Evolutionary conservation across 23 tunicate genomes (phyloP), one percentile per base, ranked within the genome.

Genomic region (Styela clava): DNA sequence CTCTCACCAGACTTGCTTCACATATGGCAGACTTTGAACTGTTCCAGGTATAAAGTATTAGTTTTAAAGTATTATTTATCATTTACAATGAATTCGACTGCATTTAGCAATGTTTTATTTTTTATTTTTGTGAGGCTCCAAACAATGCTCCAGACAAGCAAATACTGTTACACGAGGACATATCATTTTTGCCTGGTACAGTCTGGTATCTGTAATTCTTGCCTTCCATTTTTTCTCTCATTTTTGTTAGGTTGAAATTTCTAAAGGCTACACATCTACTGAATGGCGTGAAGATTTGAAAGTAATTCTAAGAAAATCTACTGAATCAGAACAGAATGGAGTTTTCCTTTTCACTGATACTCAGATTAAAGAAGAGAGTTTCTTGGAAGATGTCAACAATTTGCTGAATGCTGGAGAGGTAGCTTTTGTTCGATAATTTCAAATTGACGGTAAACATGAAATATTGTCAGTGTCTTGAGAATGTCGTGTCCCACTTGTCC

Each of bases 211-310:
- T n/a, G n/a, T n/a, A n/a, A n/a, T n/a, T n/a, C n/a, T n/a, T n/a
- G n/a, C n/a, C n/a, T n/a, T n/a, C n/a, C n/a, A n/a, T n/a, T n/a
- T n/a, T n/a, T n/a, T n/a, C n/a, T n/a, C n/a, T n/a, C n/a, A n/a
- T n/a, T n/a, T 77, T 23, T 34, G 19, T 68, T 19, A 88, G 95
- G 99, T 90, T 25, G 99, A 95, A 80, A 95, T 95, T 29, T 83
- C 95, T 24, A 95, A 95, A 80, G 96, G 96, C 2, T 95, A 95
- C 84, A 86, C 88, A 1, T 79, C 84, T 22, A 51, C 62, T 24
- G 99, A 95, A 74, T 95, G 99, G 99, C 71, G 92, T 24, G 99
- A 95, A 44, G 99, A 95, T 74, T 83, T 95, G 77, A 95, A 95
- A 83, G 96, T 89, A 2, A 95, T 95, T 34, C 52, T 95, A 76